Conservation (phyloP, 2,888 invertebrate genomes). For the Pseudococcus viburni region DNA sequence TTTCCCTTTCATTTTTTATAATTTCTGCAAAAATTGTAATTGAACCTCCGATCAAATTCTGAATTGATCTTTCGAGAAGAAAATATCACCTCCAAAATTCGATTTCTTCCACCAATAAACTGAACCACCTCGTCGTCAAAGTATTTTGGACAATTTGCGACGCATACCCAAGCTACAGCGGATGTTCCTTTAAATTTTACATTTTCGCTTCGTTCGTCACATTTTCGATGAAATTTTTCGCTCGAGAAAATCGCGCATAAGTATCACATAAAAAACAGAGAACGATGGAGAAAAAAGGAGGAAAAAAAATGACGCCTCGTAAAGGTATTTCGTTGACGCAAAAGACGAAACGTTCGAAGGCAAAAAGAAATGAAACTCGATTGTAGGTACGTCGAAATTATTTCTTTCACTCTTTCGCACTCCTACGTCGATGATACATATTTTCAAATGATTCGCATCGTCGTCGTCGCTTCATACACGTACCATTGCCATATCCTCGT, state of each 20-base stretch:
- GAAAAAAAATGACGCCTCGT: not conserved
- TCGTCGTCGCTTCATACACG: not conserved
- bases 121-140: too few species aligned
- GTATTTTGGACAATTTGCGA: too few species aligned
- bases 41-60: too few species aligned
- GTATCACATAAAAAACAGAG: not conserved
- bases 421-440: not conserved
- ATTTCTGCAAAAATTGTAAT: too few species aligned
- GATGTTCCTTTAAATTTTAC: not conserved
- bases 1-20: too few species aligned
- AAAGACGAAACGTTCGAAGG: constrained; percentile 17
- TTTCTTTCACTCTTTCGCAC: not conserved
- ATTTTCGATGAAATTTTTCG: constrained; percentile 3
- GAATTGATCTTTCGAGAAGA: too few species aligned
- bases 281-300: not conserved
- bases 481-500: not conserved
- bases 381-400: constrained; percentile 24
- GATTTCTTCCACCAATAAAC: too few species aligned
- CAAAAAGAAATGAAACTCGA: constrained; percentile 30
- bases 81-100: too few species aligned
- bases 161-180: not conserved
- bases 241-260: not conserved
- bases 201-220: constrained; percentile 9
- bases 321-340: constrained; percentile 9
- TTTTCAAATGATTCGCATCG: constrained; percentile 16